phyloP scores from a whole-genome alignment of 2,113 vertebrate genomes.

The Coturnix japonica region DNA sequence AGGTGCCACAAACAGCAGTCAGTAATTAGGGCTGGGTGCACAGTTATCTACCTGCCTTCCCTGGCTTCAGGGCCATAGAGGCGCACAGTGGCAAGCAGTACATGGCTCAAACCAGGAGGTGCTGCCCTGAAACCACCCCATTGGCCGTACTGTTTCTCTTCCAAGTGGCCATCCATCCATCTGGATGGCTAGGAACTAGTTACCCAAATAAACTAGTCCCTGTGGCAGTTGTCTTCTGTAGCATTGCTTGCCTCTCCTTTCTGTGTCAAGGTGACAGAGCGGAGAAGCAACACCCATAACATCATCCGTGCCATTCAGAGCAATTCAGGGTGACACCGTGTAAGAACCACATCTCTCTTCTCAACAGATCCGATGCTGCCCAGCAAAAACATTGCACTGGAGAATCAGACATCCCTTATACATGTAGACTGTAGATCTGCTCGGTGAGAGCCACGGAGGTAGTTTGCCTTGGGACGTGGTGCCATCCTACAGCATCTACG shows the following conservation, averaged over 20 bases:
- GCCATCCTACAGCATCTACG: not conserved
- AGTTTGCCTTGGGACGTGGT: slow-evolving; percentile 15
- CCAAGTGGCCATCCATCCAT: not conserved
- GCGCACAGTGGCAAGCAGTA: not conserved
- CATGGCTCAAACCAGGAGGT: fast-evolving
- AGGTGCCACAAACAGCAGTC: not conserved
- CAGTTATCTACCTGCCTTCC: not conserved
- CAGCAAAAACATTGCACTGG: not conserved
- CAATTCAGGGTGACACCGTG: not conserved
- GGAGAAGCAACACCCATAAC: not conserved
- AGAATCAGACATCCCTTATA: not conserved
- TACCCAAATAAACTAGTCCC: not conserved
- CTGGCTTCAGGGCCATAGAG: not conserved
- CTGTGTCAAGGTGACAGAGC: not conserved
- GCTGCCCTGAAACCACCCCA: not conserved
- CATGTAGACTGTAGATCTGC: not conserved
- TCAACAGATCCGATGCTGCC: not conserved
- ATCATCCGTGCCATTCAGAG: fast-evolving
- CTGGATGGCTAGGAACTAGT: not conserved
- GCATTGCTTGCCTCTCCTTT: not conserved
- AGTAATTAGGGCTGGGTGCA: not conserved
- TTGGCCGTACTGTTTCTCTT: fast-evolving
- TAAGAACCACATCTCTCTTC: not conserved
- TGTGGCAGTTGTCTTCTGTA: not conserved
- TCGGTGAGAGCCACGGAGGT: not conserved